Evolutionary conservation across 2,113 vertebrate species (phyloP), one percentile per base, ranked within the genome.

Genomic region (Lophius piscatorius): DNA sequence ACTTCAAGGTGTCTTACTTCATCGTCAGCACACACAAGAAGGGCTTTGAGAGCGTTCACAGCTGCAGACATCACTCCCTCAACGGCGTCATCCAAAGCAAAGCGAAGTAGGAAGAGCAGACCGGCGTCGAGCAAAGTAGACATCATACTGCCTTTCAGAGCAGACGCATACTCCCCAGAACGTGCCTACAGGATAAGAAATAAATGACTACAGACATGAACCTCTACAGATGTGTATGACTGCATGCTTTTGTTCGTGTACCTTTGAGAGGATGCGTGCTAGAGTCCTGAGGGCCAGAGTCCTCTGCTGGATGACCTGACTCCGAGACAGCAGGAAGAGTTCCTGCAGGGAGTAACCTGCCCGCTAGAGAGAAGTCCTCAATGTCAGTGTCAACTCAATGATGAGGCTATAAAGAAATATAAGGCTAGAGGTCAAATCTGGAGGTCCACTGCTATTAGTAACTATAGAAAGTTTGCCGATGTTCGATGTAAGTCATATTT

Each of bases 301-400:
- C 83, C 97, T 93, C 88, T 99, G 97, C 40, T 96, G 96, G 78
- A 86, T 95, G 65, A 98, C 56, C 78, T 96, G 94, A 91, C 97
- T 99, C 22, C 96, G 96, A 38, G 93, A 94, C 77, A 99, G 88
- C 72, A 95, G 91, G 84, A 99, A 98, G 55, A 99, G 94, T 72
- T 99, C 97, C 88, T 99, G 95, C 41, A 99, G 89, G 41, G 97
- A 96, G 77, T 99, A 99, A 56, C 97, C 97, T 63, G 97, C 96
- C 71, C 93, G 91, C 97, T 99, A 77, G 14, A 20, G 38, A 55
- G 14, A 62, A 34, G 56, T 8, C 39, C 39, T 38, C 39, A 51
- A 34, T 22, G 63, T 77, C 21, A 63, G 26, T 12, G 17, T 16
- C 46, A 31, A 16, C 16, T n/a, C n/a, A n/a, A 9, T 31, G 12